phyloP scores from a whole-genome alignment of 37 sponge, comb jelly and placozoan species.

The Spongilla lacustris region DNA sequence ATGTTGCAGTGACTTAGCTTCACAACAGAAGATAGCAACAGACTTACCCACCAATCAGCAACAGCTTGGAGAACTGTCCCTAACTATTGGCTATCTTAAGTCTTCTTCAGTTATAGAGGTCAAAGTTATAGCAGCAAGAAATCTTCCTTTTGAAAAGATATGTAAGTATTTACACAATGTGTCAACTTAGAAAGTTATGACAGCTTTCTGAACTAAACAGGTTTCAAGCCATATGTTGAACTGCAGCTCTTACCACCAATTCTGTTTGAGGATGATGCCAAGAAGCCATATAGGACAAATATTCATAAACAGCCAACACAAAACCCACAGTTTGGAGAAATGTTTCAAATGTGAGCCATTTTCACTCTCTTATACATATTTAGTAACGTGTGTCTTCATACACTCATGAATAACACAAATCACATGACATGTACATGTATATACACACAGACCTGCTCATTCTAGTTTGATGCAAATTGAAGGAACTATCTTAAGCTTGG shows the following conservation, averaged over 20 bases:
- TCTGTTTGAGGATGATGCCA: slow-evolving; percentile 11
- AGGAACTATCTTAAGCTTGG: slow-evolving; percentile 50
- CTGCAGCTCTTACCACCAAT: slow-evolving; percentile 16
- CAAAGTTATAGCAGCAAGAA: not conserved
- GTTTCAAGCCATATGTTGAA: slow-evolving; percentile 48
- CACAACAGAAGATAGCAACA: not conserved
- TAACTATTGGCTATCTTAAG: not conserved
- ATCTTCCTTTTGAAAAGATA: not conserved
- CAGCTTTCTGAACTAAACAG: not conserved
- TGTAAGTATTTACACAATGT: not conserved
- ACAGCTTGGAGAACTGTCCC: not conserved
- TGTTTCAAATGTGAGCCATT: slow-evolving; percentile 48
- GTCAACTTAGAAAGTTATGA: not conserved
- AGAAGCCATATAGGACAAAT: slow-evolving; percentile 21
- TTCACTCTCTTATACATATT: too few species aligned
- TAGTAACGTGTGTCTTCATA: not conserved
- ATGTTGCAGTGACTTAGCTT: not conserved
- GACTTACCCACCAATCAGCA: not conserved
- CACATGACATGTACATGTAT: not conserved
- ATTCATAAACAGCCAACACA: slow-evolving; percentile 33
- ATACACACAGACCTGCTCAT: not conserved
- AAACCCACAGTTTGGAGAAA: slow-evolving; percentile 49
- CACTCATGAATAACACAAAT: not conserved
- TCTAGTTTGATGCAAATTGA: not conserved
- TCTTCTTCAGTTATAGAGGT: not conserved